Base-by-base conservation (phyloP, 2,888 invertebrate species). In the Oegoconia quadripuncta region DNA sequence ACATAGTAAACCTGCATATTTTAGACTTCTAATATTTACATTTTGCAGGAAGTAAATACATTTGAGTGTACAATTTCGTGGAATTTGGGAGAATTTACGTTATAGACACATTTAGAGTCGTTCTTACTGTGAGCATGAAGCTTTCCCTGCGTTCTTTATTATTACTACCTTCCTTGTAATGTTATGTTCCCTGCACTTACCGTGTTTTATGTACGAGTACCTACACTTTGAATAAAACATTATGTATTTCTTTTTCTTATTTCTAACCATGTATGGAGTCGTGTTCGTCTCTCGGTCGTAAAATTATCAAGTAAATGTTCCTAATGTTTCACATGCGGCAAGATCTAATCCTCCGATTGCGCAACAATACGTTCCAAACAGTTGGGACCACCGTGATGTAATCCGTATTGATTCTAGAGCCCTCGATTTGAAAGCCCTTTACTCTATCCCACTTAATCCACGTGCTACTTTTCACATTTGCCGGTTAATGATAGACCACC, bases 251-350 rank as follows among this genome's bases (percentile, higher is more conserved):
- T 34, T 31, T 39, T 15, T 14, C 31, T 34, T 29, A 9, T 32
- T 18, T 32, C 32, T 27, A n/a, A n/a, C 26, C 13, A 11, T 4
- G 13, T 13, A 25, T 31, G 17, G 25, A 42, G 11, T 25, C 42
- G 46, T 48, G 42, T 47, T 44, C 41, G 38, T 44, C 43, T 46
- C 11, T 15, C 2, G 46, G 34, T 39, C 50, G 39, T 48, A 37
- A 51, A 51, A 58, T 53, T 58, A 50, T 53, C 52, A 57, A 46
- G 47, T 34, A 43, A 58, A 57, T 57, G 53, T 49, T 46, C 48
- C 9, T 9, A 25, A 14, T 34, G 34, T 34, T 25, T 34, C 12
- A 25, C 34, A 34, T 14, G 11, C 25, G 15, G n/a, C 11, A 16
- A 34, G 23, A 34, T 23, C 34, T 34, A 34, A 34, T 25, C 34